Evolutionary conservation across 2,113 vertebrate species (phyloP), one percentile per base, ranked within the genome.

Genomic region (Oncorhynchus gorbuscha): DNA sequence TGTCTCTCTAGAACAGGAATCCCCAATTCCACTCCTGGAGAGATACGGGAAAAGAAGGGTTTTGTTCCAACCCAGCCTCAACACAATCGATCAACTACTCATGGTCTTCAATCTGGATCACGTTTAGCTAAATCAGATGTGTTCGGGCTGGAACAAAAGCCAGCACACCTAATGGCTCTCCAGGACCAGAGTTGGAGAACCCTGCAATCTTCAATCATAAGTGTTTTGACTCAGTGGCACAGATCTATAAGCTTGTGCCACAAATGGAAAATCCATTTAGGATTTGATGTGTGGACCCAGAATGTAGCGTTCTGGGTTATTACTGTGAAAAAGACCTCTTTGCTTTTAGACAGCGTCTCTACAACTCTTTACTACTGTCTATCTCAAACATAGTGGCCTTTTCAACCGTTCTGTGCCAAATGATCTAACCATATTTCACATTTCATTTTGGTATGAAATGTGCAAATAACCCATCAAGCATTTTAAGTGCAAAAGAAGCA

Each of bases 391-490:
- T 81, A 84, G 88, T 89, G 88, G 92, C 92, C 92, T 94, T 94
- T 88, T 89, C 74, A 69, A 92, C 91, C 92, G 87, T 89, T 87
- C 71, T 89, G 93, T 94, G 93, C 93, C 93, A 87, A 30, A 6
- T 67, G 81, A 86, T 79, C 79, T 51, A 73, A 76, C 75, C 69
- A 55, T 85, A 81, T 78, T 84, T 85, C 77, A 75, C 86, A 82
- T 92, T 93, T 90, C 83, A 78, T 82, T 76, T 35, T 81, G 28
- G 72, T 51, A 76, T 88, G 85, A 74, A 91, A 90, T 87, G 84
- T 89, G 87, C 65, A 76, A 83, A 85, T 74, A 81, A 73, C 12
- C 51, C 16, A 84, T 67, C 79, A 72, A 49, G 81, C 76, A 75
- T 89, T 89, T 76, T 78, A 85, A 84, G 80, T 66, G 76, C 81